Evolutionary conservation across 1,140 invertebrate genomes (phyloP), one percentile per base, ranked within the genome.

Genomic region (Zelostemma sp.): DNA sequence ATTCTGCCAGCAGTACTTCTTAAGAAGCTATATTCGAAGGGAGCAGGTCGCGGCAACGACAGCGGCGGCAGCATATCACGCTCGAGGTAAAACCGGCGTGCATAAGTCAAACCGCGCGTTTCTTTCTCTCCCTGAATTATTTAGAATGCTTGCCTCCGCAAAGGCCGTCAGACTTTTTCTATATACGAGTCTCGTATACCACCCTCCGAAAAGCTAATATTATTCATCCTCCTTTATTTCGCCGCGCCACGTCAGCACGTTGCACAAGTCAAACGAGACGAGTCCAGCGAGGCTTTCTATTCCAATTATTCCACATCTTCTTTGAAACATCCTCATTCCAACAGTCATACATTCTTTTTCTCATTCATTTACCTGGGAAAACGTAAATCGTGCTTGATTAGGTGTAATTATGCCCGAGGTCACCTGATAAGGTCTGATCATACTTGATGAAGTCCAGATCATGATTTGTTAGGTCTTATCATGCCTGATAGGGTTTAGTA

Each of bases 181-280:
- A 51, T n/a, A n/a, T 51, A 17, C 16, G 17, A 54, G 38, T 21
- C 38, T 18, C 51, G 61, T 6, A 17, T 25, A 46, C 40, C 48
- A 19, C 51, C 56, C 56, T 18, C 40, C 46, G 33, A n/a, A 53
- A 38, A 16, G 33, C 50, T 64, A 63, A 68, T 68, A 58, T 63
- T 68, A 68, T 68, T 68, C 59, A 63, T 63, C 50, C 59, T 56
- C 43, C 40, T 51, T 63, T 68, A 68, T 68, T 68, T 54, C 45
- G 55, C 53, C 49, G 55, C 55, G 51, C 55, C 45, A 58, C 54
- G 58, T 63, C 59, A 63, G 59, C 21, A 25, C 31, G 31, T 51
- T 48, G 49, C 49, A 63, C 63, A 68, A 68, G 62, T 68, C 66
- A 63, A 54, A 53, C 21, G 41, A n/a, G n/a, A n/a, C 11, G 28